A percentile compares a stretch with the other conserved stretches of the same genome.
Conservation (phyloP, 1,140 invertebrate genomes). For the Apis dorsata region DNA sequence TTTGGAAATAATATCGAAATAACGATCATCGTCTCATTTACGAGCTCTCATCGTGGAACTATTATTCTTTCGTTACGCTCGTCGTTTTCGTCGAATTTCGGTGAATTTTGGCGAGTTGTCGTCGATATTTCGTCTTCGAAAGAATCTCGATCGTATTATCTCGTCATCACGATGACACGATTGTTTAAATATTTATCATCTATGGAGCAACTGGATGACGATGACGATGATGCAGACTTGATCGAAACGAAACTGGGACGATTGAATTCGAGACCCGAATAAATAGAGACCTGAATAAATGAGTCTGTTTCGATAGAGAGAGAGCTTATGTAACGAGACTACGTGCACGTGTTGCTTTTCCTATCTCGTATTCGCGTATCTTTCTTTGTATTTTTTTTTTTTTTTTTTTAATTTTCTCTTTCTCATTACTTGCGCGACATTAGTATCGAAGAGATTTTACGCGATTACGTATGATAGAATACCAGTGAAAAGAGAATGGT, state of each 20-base stretch:
- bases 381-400: background rate
- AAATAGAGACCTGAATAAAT: slow-evolving; percentile 6
- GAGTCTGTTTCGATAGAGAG: slow-evolving; percentile 16
- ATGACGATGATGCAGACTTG: slow-evolving; percentile 10
- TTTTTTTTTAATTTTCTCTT: background rate
- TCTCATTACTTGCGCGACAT: background rate
- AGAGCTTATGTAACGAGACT: slow-evolving; percentile 29
- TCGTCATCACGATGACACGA: background rate
- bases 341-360: background rate
- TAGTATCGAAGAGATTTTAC: background rate
- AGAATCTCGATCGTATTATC: background rate
- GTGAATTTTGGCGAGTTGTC: too few species aligned
- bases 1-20: background rate
- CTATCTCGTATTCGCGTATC: background rate
- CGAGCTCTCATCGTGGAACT: slow-evolving; percentile 21
- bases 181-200: background rate
- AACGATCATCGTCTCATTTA: background rate
- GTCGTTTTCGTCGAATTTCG: too few species aligned
- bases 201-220: slow-evolving; percentile 5
- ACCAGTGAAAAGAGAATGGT: background rate
- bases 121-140: too few species aligned
- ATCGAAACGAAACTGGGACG: slow-evolving; percentile 37
- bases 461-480: too few species aligned
- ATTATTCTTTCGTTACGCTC: too few species aligned
- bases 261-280: slow-evolving; percentile 35